Conservation (phyloP, 1,140 invertebrate species). For the Drosophila aff. region DNA sequence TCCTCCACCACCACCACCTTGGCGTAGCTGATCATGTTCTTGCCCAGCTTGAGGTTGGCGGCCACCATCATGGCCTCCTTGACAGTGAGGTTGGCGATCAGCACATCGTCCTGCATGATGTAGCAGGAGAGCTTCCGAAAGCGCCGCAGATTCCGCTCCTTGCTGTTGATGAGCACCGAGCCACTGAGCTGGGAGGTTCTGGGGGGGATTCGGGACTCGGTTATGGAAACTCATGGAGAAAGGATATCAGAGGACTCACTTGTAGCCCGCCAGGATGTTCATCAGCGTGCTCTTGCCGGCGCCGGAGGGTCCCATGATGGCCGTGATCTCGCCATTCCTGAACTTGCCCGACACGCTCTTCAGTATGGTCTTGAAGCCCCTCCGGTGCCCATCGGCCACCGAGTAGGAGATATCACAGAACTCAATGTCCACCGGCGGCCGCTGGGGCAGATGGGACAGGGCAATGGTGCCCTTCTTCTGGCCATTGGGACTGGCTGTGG, state of each 20-base stretch:
- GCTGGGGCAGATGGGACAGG: conserved; percentile 91
- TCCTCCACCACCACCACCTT: conserved; percentile 93
- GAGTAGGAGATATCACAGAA: conserved; percentile 94
- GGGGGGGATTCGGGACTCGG: conserved; percentile 52
- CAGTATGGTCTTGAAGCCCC: conserved; percentile 92
- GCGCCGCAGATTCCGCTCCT: conserved; percentile 92
- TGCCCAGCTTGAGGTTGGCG: conserved; percentile 95
- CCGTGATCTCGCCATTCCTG: conserved; percentile 92
- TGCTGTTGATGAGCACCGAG: conserved; percentile 93
- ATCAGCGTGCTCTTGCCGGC: conserved; percentile 97
- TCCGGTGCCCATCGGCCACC: conserved; percentile 92
- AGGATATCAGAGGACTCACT: conserved; percentile 87
- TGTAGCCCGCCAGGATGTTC: conserved; percentile 96
- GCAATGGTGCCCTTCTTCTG: conserved; percentile 87
- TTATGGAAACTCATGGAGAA: background rate
- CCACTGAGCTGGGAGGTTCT: conserved; percentile 92
- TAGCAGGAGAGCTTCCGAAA: conserved; percentile 97
- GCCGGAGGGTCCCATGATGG: conserved; percentile 97
- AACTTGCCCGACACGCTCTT: conserved; percentile 94
- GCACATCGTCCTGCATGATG: conserved; percentile 98
- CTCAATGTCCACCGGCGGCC: conserved; percentile 94
- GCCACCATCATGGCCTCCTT: conserved; percentile 94
- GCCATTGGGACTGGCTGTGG: conserved; percentile 87
- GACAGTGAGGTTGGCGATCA: conserved; percentile 94
- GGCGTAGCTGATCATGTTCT: conserved; percentile 89